These are phyloP conservation scores for Orchestia grillus DNA, from an alignment of 1,140 invertebrate species.

Conservation along the genomic window DNA sequence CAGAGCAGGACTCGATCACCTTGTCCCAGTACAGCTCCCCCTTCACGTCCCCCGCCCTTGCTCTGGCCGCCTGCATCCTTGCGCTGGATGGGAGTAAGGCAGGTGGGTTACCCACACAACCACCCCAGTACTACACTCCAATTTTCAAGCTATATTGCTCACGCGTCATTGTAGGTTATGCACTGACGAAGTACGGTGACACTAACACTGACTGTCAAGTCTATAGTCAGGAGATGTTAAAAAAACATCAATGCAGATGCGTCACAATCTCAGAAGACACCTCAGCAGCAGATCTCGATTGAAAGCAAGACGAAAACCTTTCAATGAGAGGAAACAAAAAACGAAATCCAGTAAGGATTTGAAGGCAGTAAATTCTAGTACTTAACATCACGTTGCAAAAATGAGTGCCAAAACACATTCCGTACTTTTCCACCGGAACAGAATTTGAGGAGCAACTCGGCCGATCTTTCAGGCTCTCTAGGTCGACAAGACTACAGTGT, in stretches of 20 bases:
- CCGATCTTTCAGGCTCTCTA: too few relatives aligned
- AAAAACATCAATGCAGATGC: neutral
- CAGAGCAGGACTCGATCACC: slow-evolving; percentile 33
- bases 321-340: neutral
- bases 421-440: too few relatives aligned
- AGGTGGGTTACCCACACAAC: neutral
- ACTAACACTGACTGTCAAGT: neutral
- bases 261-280: neutral
- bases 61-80: neutral
- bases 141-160: neutral
- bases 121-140: neutral
- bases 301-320: neutral
- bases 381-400: too few relatives aligned
- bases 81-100: neutral
- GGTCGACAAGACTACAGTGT: too few relatives aligned
- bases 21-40: slow-evolving; percentile 20
- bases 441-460: too few relatives aligned
- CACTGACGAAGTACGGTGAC: neutral
- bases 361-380: neutral
- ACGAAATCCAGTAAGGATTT: neutral
- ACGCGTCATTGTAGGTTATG: neutral
- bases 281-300: neutral
- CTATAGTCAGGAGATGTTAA: neutral
- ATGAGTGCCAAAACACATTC: too few relatives aligned
- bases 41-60: neutral